These are phyloP conservation scores for Troides helena DNA, from an alignment of 2,888 invertebrate species.

Conservation along the genomic window DNA sequence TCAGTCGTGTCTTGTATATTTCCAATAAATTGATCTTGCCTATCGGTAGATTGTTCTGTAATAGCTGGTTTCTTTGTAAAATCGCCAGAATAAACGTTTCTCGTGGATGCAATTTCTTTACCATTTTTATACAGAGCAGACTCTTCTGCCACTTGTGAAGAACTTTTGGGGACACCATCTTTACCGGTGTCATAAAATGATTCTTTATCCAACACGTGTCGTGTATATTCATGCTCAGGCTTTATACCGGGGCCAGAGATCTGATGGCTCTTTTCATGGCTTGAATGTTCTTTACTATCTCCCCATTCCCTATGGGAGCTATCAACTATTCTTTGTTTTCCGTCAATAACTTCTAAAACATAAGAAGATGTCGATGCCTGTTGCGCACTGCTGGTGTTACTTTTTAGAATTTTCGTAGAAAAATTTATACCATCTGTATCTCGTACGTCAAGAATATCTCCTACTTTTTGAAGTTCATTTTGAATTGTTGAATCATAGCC, in stretches of 20 bases:
- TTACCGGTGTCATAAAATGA: conserved; percentile 80
- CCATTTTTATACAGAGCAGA: conserved; percentile 68
- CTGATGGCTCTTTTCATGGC: conserved; percentile 78
- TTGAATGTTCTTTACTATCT: conserved; percentile 71
- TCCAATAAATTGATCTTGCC: conserved; percentile 50
- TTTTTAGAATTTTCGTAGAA: conserved; percentile 76
- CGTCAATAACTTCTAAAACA: conserved; percentile 82
- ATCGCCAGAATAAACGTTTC: conserved; percentile 68
- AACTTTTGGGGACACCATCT: conserved; percentile 75
- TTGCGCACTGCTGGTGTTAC: conserved; percentile 79
- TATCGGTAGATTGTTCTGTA: conserved; percentile 55
- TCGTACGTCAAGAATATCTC: conserved; percentile 65
- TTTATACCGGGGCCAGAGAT: conserved; percentile 77
- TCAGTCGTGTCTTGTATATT: conserved; percentile 51
- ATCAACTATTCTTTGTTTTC: conserved; percentile 81
- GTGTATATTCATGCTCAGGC: conserved; percentile 79
- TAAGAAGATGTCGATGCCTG: conserved; percentile 83
- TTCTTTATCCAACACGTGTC: conserved; percentile 77
- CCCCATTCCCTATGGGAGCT: conserved; percentile 81
- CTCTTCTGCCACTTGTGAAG: conserved; percentile 63
- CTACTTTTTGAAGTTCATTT: conserved; percentile 69
- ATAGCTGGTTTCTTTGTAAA: conserved; percentile 70
- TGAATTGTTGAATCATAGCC: conserved; percentile 71
- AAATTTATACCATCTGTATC: conserved; percentile 63
- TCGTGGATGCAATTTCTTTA: conserved; percentile 70